Evolutionary conservation across 2,113 vertebrate genomes (phyloP).

Genomic region (Stictonetta naevosa): DNA sequence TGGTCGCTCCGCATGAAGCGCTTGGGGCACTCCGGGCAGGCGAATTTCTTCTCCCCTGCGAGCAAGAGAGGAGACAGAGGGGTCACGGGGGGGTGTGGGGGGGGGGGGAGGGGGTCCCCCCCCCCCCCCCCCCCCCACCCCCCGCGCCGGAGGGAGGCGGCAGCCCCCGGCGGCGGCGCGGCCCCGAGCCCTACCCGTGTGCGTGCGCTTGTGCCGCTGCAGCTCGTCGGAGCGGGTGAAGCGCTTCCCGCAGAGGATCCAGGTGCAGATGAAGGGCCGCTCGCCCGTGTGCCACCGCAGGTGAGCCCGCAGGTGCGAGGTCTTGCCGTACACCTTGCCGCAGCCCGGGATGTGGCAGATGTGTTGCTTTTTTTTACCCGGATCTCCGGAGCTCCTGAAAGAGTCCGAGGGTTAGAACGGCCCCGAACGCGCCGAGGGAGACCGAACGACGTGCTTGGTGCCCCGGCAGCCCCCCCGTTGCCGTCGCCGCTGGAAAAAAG

Average conservation of each 20-base stretch:
- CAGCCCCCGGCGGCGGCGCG: neutral
- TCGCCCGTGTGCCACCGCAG: constrained; percentile 98
- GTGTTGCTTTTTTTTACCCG: constrained; percentile 97
- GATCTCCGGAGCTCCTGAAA: constrained; percentile 81
- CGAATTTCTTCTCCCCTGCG: constrained; percentile 93
- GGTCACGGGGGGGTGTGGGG: neutral
- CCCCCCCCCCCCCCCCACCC: neutral
- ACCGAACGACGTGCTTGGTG: no score
- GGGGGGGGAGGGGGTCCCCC: no score
- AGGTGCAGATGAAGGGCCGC: constrained; percentile 91
- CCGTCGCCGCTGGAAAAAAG: no score
- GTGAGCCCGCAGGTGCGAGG: constrained; percentile 93
- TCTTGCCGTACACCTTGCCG: constrained; percentile 95
- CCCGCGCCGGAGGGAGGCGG: neutral
- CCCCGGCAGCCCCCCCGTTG: no score
- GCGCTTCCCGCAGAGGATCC: constrained; percentile 94
- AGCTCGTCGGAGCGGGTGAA: constrained; percentile 96
- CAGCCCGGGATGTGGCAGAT: constrained; percentile 95
- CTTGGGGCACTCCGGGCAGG: constrained; percentile 91
- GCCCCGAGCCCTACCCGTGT: constrained; percentile 82
- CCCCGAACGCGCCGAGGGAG: neutral
- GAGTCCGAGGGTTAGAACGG: no score
- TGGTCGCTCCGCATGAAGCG: constrained; percentile 98
- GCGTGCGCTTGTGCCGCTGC: constrained; percentile 95
- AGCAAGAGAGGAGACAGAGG: neutral